Percentiles rank a stretch among this genome's conserved stretches.
These are phyloP conservation scores for Diaperis boleti DNA, from an alignment of 2,888 invertebrate species.

Conservation along the genomic window DNA sequence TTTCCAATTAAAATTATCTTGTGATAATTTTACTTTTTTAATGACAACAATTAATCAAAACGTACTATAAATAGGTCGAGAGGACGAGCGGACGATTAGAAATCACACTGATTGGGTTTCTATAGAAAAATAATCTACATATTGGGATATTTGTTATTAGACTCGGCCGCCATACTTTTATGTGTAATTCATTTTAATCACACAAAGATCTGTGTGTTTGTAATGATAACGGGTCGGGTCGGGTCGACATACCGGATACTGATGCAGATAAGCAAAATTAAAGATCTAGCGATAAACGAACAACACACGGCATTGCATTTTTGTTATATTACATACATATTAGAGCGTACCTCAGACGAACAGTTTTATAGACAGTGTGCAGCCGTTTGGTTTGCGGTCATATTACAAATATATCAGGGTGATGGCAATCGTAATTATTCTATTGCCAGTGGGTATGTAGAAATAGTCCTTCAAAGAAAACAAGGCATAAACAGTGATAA, in stretches of 20 bases:
- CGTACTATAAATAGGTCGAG: slow-evolving; percentile 5
- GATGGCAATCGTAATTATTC: too few relatives aligned
- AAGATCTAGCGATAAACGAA: slow-evolving; percentile 55
- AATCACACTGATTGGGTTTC: slow-evolving; percentile 10
- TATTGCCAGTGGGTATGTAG: too few relatives aligned
- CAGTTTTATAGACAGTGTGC: too few relatives aligned
- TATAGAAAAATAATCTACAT: slow-evolving; percentile 20
- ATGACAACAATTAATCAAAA: slow-evolving; percentile 37
- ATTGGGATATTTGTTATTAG: slow-evolving; percentile 26
- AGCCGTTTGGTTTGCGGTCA: too few relatives aligned
- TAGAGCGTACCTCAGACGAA: background rate
- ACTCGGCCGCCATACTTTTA: slow-evolving; percentile 37
- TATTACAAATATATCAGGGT: too few relatives aligned
- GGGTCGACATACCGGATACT: slow-evolving; percentile 47
- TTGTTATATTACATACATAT: slow-evolving; percentile 33
- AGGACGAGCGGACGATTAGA: slow-evolving; percentile 8
- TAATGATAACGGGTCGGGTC: slow-evolving; percentile 46
- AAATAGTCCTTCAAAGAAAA: too few relatives aligned
- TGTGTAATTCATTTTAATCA: slow-evolving; percentile 47
- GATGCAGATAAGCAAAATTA: slow-evolving; percentile 58
- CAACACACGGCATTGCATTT: slow-evolving; percentile 40
- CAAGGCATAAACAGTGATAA: too few relatives aligned
- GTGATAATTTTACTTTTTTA: slow-evolving; percentile 37
- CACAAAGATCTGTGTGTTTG: slow-evolving; percentile 44
- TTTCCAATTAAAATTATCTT: slow-evolving; percentile 40